Conservation (phyloP, 2,888 invertebrate species). For the Antheraea yamamai region DNA sequence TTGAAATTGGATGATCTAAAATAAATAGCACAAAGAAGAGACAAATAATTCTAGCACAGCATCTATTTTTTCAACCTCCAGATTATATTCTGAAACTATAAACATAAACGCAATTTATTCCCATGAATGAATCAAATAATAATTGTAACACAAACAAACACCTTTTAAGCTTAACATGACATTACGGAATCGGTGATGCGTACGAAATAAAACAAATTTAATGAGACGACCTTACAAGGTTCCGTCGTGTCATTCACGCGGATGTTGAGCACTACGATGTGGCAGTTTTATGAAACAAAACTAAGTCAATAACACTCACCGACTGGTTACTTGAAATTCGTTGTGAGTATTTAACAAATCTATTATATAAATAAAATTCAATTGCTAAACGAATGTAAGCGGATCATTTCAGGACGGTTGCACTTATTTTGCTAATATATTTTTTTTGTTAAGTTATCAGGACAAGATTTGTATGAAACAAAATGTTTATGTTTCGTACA, state of each 20-base stretch:
- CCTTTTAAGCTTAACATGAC: neutral
- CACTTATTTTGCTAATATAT: too few species aligned
- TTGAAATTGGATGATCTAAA: too few species aligned
- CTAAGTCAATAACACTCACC: neutral
- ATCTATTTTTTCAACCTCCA: neutral
- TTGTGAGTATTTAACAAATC: neutral
- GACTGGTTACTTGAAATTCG: neutral
- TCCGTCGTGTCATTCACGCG: conserved; percentile 44
- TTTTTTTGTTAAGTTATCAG: too few species aligned
- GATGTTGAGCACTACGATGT: neutral
- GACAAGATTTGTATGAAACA: too few species aligned
- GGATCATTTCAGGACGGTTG: too few species aligned
- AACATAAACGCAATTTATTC: neutral
- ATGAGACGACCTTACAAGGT: conserved; percentile 62
- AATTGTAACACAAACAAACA: neutral
- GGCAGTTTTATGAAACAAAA: neutral
- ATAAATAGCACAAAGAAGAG: too few species aligned
- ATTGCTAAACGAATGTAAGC: too few species aligned
- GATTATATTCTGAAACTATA: neutral
- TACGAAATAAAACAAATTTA: conserved; percentile 45
- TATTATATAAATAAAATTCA: too few species aligned
- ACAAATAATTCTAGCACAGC: too few species aligned
- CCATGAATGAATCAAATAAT: neutral
- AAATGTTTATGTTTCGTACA: too few species aligned
- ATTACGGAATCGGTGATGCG: conserved; percentile 35